These are phyloP conservation scores for Bucco capensis DNA, from an alignment of 2,113 vertebrate genomes.

Conservation along the genomic window DNA sequence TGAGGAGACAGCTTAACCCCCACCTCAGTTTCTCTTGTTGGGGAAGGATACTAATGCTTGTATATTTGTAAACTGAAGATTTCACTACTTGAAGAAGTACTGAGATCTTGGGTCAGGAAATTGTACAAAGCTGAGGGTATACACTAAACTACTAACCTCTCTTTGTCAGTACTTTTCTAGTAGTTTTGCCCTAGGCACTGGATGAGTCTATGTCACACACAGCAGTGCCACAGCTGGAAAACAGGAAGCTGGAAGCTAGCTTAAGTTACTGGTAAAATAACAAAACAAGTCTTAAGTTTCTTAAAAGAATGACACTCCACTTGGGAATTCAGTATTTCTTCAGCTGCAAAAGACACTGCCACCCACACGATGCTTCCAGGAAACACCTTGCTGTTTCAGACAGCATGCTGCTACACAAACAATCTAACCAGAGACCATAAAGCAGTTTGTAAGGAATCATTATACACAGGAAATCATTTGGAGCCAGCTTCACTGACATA, in stretches of 20 bases:
- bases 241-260: constrained; percentile 37
- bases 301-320: neutral
- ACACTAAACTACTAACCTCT: neutral
- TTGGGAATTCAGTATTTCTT: constrained; percentile 41
- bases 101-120: neutral
- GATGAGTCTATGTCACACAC: neutral
- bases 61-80: neutral
- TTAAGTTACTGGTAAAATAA: neutral
- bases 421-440: neutral
- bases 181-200: neutral
- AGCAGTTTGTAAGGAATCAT: neutral
- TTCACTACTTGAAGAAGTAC: neutral
- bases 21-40: neutral
- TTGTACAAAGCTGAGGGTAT: neutral
- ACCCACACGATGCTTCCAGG: neutral
- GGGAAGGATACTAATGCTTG: neutral
- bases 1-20: neutral
- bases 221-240: constrained; percentile 39
- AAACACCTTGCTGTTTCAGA: neutral
- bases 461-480: rapidly evolving
- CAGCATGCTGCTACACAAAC: neutral
- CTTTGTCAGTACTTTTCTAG: neutral
- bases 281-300: constrained; percentile 30
- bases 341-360: constrained; percentile 31
- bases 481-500: neutral